Evolutionary conservation across 2,888 invertebrate genomes (phyloP).

Genomic region (Chelonus formosanus): DNA sequence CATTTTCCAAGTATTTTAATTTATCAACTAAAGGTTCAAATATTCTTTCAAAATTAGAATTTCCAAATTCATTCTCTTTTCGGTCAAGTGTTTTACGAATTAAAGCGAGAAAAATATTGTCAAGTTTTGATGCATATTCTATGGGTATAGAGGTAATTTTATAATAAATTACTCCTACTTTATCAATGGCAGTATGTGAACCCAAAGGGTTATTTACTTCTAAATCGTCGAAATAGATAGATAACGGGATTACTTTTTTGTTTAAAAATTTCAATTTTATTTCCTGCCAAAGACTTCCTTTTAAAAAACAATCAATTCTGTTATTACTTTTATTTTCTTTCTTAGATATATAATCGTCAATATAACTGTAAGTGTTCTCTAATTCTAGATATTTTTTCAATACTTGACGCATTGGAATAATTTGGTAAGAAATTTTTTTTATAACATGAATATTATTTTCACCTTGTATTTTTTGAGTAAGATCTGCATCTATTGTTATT

Average conservation of each 20-base stretch:
- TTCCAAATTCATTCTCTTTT: conserved; percentile 29
- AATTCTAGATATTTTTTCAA: conserved; percentile 37
- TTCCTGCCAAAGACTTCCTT: conserved; percentile 34
- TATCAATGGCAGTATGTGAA: conserved; percentile 33
- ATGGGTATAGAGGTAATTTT: conserved; percentile 37
- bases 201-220: conserved; percentile 42
- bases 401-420: conserved; percentile 33
- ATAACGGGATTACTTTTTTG: conserved; percentile 35
- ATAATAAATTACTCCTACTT: conserved; percentile 39
- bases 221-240: conserved; percentile 42
- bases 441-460: too few relatives aligned
- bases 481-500: too few relatives aligned
- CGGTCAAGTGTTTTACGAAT: conserved; percentile 32
- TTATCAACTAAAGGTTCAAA: conserved; percentile 28
- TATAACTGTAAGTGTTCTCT: conserved; percentile 33
- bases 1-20: too few relatives aligned
- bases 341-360: conserved; percentile 20
- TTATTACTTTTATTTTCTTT: conserved; percentile 18
- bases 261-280: conserved; percentile 26
- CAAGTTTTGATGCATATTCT: conserved; percentile 30
- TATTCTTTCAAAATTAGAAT: conserved; percentile 14
- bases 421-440: too few relatives aligned
- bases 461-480: not conserved
- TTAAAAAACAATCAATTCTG: conserved; percentile 20
- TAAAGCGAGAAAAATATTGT: conserved; percentile 38